Base-by-base conservation (phyloP, 2,888 invertebrate genomes). In the Eupithecia vulgata region DNA sequence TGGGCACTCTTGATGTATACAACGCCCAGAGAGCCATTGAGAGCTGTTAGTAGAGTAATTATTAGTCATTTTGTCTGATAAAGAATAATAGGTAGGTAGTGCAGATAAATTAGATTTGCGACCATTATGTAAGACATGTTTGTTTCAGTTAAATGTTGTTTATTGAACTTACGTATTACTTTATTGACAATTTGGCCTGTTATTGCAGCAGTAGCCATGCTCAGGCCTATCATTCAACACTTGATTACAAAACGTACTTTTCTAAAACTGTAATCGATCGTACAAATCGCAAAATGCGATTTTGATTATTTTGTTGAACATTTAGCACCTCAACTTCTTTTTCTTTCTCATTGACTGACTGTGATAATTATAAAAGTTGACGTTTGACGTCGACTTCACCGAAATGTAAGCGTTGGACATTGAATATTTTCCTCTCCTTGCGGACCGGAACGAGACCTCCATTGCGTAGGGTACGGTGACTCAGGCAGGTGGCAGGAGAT, bases 1-100 rank as follows among this genome's bases (percentile, higher is more conserved):
- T 95, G 88, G 80, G 92, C 85, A 10, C 92, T 85, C 78, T 93
- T 93, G 79, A 94, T 89, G 85, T 93, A 95, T 84, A 94, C 85
- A 83, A 94, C 81, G 80, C 95, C 89, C 80, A 94, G 78, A 42
- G 88, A 87, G 57, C 93, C 94, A 82, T 88, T 86, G 80, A 90
- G 84, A 57, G 91, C 95, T 95, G 83, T 77, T 1, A 21, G 10
- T 12, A 25, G 5, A 57, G 25, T 13, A 57, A 57, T 57, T 25
- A 1, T 57, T 25, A 25, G 13, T 5, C 5, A 57, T 12, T 25
- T 25, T 57, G 57, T 25, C 21, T 25, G 21, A 25, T 57, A 57
- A 57, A 57, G 25, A 25, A 25, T 12, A 13, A 10, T 12, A 25
- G 30, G 30, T 30, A 3, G 30, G 30, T 30, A 30, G 12, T 3